These are phyloP conservation scores for Daktulosphaira vitifoliae DNA, from an alignment of 1,140 invertebrate species.

Conservation along the genomic window DNA sequence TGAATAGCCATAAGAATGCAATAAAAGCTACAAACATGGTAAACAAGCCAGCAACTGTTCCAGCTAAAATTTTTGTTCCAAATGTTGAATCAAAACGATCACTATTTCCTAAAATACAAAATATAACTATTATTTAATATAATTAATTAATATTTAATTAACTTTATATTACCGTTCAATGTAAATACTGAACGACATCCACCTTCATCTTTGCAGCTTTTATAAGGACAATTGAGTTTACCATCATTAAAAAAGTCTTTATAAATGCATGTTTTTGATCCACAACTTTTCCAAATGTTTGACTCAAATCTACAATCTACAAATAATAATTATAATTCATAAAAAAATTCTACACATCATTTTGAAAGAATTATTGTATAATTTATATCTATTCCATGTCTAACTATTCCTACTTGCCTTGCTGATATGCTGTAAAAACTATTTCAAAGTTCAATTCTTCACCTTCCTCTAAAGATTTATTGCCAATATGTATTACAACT, in stretches of 20 bases:
- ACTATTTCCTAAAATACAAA: conserved; percentile 11
- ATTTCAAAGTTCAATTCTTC: conserved; percentile 34
- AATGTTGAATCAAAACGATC: conserved; percentile 2
- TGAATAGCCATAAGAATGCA: conserved; percentile 39
- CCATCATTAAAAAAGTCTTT: conserved; percentile 40
- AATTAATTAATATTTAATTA: neutral
- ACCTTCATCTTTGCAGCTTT: conserved; percentile 39
- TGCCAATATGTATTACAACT: conserved; percentile 33
- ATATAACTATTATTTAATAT: neutral
- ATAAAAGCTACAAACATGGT: conserved; percentile 41
- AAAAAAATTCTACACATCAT: neutral
- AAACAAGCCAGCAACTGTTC: conserved; percentile 40
- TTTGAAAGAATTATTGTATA: neutral
- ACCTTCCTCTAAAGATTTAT: neutral
- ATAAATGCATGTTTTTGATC: conserved; percentile 39
- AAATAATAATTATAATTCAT: conserved; percentile 7
- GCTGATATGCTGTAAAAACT: conserved; percentile 35
- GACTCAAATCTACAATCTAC: conserved; percentile 33
- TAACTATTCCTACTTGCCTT: neutral
- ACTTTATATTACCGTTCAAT: neutral
- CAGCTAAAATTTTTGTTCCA: conserved; percentile 21
- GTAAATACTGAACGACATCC: conserved; percentile 30
- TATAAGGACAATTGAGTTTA: conserved; percentile 41
- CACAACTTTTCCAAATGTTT: conserved; percentile 35
- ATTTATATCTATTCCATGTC: neutral